A percentile compares a stretch with the other conserved stretches of the same genome.
phyloP scores from a whole-genome alignment of 2,113 vertebrate genomes.

The Acrocephalus kingi region DNA sequence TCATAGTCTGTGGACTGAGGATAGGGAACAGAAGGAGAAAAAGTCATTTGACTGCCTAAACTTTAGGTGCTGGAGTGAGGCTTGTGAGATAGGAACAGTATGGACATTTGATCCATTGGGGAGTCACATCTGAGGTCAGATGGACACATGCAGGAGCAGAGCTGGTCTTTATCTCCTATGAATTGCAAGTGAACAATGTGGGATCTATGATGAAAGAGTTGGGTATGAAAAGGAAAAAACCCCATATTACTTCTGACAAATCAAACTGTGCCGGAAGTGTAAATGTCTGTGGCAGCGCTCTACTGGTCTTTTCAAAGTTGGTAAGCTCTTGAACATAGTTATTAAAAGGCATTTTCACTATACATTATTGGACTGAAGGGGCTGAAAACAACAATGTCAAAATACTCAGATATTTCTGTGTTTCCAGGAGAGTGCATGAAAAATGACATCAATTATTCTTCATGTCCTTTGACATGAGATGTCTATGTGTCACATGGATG shows the following conservation, averaged over 20 bases:
- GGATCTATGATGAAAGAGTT: background rate
- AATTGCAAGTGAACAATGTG: background rate
- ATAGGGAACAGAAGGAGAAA: background rate
- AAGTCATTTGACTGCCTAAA: background rate
- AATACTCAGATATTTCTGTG: background rate
- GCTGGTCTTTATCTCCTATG: background rate
- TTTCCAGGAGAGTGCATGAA: background rate
- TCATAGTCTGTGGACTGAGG: background rate
- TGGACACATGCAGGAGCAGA: background rate
- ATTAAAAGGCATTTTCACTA: background rate
- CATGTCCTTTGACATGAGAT: background rate
- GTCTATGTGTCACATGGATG: background rate
- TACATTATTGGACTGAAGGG: background rate
- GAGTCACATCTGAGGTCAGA: background rate
- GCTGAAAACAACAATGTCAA: background rate
- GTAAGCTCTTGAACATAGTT: background rate
- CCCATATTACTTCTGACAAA: background rate
- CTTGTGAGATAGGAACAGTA: background rate
- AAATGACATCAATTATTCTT: background rate
- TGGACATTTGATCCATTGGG: background rate
- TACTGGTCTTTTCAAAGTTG: background rate
- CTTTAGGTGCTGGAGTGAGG: background rate
- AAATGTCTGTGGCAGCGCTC: background rate
- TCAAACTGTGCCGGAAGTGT: background rate
- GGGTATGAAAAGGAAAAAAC: background rate